A percentile compares a stretch with the other conserved stretches of the same genome.
Evolutionary conservation across 1,140 invertebrate species (phyloP).

Genomic region (Acromyrmex echinatior): DNA sequence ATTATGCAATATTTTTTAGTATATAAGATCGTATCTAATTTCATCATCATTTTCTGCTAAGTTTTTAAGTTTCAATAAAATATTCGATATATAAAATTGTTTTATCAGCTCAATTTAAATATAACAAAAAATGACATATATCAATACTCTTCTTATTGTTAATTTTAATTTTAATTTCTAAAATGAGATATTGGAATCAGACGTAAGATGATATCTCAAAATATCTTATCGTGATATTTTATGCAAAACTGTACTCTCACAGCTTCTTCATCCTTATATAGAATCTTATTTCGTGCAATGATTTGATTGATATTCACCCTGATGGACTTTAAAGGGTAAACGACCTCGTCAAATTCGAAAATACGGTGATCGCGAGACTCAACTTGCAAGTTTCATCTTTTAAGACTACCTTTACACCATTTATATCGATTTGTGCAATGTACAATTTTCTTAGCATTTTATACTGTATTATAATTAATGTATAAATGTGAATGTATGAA

Average conservation of each 20-base stretch:
- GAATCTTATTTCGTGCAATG: conserved; percentile 15
- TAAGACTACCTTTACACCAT: background rate
- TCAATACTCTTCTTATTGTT: no score
- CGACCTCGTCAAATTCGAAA: conserved; percentile 10
- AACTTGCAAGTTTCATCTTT: background rate
- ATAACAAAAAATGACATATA: background rate
- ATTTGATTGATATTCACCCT: background rate
- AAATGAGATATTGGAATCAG: background rate
- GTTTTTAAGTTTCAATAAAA: no score
- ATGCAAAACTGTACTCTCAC: background rate
- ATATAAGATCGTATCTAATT: no score
- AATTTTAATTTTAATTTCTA: background rate
- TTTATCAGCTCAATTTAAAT: background rate
- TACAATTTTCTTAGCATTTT: background rate
- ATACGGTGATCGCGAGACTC: background rate
- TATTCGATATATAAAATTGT: background rate
- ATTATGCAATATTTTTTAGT: background rate
- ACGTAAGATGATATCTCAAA: background rate
- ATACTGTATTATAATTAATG: background rate
- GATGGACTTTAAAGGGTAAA: background rate
- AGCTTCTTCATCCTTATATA: no score
- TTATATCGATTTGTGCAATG: background rate
- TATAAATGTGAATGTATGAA: conserved; percentile 2
- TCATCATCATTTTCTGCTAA: no score
- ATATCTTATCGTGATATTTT: background rate